Evolutionary conservation across 1,140 invertebrate species (phyloP), one percentile per base, ranked within the genome.

Genomic region (Lycorma delicatula): DNA sequence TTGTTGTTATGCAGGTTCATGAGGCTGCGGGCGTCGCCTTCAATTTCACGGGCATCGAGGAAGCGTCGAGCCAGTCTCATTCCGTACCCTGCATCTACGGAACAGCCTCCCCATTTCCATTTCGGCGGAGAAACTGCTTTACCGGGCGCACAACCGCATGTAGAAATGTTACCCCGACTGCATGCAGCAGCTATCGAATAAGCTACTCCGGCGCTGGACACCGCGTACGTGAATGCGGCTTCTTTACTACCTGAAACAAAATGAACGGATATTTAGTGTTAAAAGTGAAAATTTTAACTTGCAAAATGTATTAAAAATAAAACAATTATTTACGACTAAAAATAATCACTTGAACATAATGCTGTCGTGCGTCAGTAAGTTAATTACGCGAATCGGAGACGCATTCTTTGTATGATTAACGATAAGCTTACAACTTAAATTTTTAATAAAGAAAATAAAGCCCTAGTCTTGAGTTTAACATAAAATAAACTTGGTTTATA

Each of bases 1-100:
- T 88, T 83, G 76, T 97, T 98, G 72, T 98, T 98, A 73, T 98
- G 95, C 27, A 97, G 77, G 75, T 98, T 98, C 92, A 98, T 97
- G 60, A 94, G 74, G 51, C 87, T 89, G 28, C 93, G 76, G 3
- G 87, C 87, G 70, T 93, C 87, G 0, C 81, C 79, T 69, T 92
- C 89, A 54, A 91, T 75, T 69, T 93, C 85, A 52, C 89, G 75
- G 44, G 89, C 83, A 73, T 94, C 90, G 60, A 93, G 78, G 74
- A 93, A 93, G 66, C 82, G 82, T 46, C 88, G 75, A 22, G 89
- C 83, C 69, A 89, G 85, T 61, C 81, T 77, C 68, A 87, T 83
- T 9, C 89, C 89, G 61, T 81, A 89, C 11, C 81, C 80, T 20
- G 90, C 81, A 64, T 89, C 85, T 0, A 85, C 87, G 61, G 86